Evolutionary conservation across 2,888 invertebrate genomes (phyloP).

Genomic region (Merodon equestris): DNA sequence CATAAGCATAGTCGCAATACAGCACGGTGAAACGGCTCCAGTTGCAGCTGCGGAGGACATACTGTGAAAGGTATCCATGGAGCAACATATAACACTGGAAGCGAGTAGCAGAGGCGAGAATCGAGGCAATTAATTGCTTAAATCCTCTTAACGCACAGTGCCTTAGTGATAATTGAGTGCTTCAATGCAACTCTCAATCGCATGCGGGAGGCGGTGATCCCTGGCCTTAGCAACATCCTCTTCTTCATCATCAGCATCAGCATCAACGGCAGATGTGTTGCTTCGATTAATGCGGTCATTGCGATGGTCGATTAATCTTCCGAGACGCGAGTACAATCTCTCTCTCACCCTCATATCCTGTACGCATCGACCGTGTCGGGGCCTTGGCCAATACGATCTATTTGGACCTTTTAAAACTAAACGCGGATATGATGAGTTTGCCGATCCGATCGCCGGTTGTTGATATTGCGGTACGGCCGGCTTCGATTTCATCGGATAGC

Average conservation of each 20-base stretch:
- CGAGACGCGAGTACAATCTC: too few species aligned
- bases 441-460: constrained; percentile 53
- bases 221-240: constrained; percentile 51
- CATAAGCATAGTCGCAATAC: constrained; percentile 57
- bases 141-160: constrained; percentile 63
- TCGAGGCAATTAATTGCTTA: constrained; percentile 64
- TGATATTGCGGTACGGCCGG: constrained; percentile 41
- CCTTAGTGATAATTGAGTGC: constrained; percentile 66
- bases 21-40: constrained; percentile 9
- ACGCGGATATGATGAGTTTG: constrained; percentile 60
- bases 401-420: constrained; percentile 67
- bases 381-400: constrained; percentile 44
- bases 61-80: background rate
- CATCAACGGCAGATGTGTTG: constrained; percentile 61
- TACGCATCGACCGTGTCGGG: constrained; percentile 6
- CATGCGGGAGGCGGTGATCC: constrained; percentile 60
- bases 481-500: constrained; percentile 59
- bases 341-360: constrained; percentile 57
- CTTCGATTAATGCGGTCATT: constrained; percentile 67
- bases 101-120: constrained; percentile 45
- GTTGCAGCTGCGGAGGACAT: too few species aligned
- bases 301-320: constrained; percentile 64
- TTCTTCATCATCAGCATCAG: constrained; percentile 12
- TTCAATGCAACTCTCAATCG: constrained; percentile 61
- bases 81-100: background rate